phyloP scores from a whole-genome alignment of 37 sponge, comb jelly and placozoan genomes.

The Ephydatia muelleri region DNA sequence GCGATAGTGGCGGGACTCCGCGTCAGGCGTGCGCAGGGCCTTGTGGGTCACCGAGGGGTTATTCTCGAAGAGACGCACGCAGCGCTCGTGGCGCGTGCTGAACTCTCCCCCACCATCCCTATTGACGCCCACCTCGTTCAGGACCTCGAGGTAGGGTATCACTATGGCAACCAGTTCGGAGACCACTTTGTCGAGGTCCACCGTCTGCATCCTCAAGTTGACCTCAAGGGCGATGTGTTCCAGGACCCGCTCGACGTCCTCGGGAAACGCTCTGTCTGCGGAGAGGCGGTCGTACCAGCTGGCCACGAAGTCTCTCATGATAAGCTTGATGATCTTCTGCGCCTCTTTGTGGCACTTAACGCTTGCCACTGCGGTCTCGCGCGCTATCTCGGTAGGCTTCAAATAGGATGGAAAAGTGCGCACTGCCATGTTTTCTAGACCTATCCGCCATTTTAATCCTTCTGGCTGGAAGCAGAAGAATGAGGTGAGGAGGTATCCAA shows the following conservation, averaged over 20 bases:
- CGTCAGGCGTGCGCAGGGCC: constrained; percentile 27
- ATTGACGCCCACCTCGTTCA: constrained; percentile 54
- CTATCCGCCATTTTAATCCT: constrained; percentile 12
- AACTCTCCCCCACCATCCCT: constrained; percentile 28
- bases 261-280: constrained; percentile 52
- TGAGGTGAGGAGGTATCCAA: constrained; percentile 15
- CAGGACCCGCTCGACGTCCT: constrained; percentile 44
- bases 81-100: constrained; percentile 39
- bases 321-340: constrained; percentile 65
- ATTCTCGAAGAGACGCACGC: constrained; percentile 53
- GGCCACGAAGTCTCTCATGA: constrained; percentile 59
- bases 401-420: not conserved
- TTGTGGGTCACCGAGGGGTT: constrained; percentile 34
- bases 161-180: constrained; percentile 38
- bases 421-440: not conserved
- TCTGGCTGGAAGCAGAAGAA: constrained; percentile 36
- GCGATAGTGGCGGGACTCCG: constrained; percentile 44
- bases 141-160: constrained; percentile 44
- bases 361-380: not conserved
- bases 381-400: not conserved
- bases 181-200: constrained; percentile 43
- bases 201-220: constrained; percentile 40
- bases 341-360: constrained; percentile 58
- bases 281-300: constrained; percentile 57
- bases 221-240: constrained; percentile 54